A percentile compares a stretch with the other conserved stretches of the same genome.
Conservation (phyloP, 2,888 invertebrate genomes). For the Philhelius pedissequus region DNA sequence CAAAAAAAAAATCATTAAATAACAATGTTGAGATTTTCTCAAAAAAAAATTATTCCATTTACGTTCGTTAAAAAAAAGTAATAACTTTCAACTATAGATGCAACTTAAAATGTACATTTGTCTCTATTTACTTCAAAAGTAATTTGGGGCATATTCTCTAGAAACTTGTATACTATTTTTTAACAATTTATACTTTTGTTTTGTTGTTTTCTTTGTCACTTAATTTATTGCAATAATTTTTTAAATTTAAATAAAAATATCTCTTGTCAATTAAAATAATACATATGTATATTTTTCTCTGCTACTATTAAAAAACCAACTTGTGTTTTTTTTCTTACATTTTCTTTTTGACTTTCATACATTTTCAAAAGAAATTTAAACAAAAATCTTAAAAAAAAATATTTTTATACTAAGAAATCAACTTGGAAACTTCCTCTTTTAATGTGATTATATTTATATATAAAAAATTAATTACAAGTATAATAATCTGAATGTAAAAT, state of each 20-base stretch:
- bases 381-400: conserved; percentile 36
- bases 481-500: conserved; percentile 64
- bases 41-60: conserved; percentile 60
- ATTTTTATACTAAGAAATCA: conserved; percentile 65
- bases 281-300: conserved; percentile 38
- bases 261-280: conserved; percentile 63
- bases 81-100: conserved; percentile 34
- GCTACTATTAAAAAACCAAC: conserved; percentile 22
- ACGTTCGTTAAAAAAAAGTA: conserved; percentile 40
- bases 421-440: conserved; percentile 67
- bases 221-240: conserved; percentile 60
- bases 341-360: conserved; percentile 5
- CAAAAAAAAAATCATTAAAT: conserved; percentile 18
- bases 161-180: conserved; percentile 59
- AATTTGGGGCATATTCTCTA: conserved; percentile 37
- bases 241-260: neutral
- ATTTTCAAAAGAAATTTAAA: conserved; percentile 12
- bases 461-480: conserved; percentile 28
- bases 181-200: conserved; percentile 12
- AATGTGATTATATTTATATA: conserved; percentile 66
- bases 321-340: conserved; percentile 21
- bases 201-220: neutral
- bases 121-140: conserved; percentile 59
- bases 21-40: conserved; percentile 50
- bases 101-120: conserved; percentile 24